A percentile compares a stretch with the other conserved stretches of the same genome.
These are phyloP conservation scores for Apteryx owenii DNA, from an alignment of 2,113 vertebrate genomes.

Conservation along the genomic window DNA sequence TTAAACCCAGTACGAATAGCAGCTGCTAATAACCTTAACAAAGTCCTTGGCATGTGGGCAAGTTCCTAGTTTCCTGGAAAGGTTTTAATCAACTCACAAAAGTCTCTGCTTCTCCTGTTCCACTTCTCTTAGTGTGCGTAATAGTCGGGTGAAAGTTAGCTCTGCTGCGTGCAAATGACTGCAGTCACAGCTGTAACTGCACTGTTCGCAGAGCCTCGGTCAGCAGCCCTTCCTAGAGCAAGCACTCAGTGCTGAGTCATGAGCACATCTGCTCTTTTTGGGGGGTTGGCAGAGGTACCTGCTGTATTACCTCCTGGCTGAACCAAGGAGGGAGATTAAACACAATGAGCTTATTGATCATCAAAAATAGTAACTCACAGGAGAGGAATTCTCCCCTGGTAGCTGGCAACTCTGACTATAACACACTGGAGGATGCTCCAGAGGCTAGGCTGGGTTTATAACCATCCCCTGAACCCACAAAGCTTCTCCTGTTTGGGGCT, in stretches of 20 bases:
- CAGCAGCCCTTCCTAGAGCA: not conserved
- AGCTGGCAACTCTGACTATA: not conserved
- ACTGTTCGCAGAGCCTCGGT: not conserved
- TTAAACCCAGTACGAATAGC: not conserved
- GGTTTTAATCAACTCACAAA: not conserved
- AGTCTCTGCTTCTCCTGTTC: not conserved
- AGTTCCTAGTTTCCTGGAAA: not conserved
- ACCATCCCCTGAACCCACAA: not conserved
- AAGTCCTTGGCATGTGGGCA: not conserved
- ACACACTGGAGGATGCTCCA: not conserved
- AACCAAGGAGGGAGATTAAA: conserved; percentile 31
- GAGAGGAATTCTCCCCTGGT: not conserved
- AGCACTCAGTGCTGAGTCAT: not conserved
- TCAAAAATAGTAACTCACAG: not conserved
- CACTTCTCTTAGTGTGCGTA: no score
- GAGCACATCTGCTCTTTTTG: conserved; percentile 3
- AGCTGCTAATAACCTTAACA: not conserved
- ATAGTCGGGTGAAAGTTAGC: not conserved
- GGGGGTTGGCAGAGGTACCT: not conserved
- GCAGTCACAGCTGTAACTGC: not conserved
- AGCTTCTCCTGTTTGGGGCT: not conserved
- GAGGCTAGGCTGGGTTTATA: not conserved
- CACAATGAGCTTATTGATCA: not conserved
- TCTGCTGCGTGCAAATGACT: not conserved
- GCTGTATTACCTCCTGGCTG: not conserved